Evolutionary conservation across 2,113 vertebrate species (phyloP).

Genomic region (Entomyzon cyanotis): DNA sequence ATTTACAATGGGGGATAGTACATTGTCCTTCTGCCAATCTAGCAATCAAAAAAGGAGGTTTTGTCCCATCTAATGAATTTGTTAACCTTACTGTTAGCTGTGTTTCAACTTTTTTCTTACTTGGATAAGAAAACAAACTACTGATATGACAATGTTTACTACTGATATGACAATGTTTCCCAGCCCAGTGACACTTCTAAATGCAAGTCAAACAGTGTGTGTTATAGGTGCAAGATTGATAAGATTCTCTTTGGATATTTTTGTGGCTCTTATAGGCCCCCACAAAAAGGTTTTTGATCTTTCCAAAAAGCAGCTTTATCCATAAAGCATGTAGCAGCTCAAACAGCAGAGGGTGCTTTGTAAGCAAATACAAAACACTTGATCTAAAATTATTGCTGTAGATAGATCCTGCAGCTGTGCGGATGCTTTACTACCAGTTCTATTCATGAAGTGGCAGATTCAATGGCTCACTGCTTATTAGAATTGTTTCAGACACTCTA

Average conservation of each 20-base stretch:
- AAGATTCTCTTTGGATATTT: background rate
- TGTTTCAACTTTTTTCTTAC: background rate
- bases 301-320: conserved; percentile 2
- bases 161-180: background rate
- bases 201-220: background rate
- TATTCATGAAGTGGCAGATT: conserved; percentile 32
- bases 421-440: conserved; percentile 27
- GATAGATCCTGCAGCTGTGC: conserved; percentile 27
- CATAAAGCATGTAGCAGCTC: conserved; percentile 27
- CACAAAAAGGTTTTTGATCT: background rate
- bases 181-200: background rate
- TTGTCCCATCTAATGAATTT: background rate
- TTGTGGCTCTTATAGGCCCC: background rate
- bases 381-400: conserved; percentile 45
- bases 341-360: conserved; percentile 64
- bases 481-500: conserved; percentile 36
- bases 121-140: background rate
- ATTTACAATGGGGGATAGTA: background rate
- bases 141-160: background rate
- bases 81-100: background rate
- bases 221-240: background rate
- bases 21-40: background rate
- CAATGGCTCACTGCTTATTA: conserved; percentile 29
- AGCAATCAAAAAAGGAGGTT: background rate
- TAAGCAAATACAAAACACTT: conserved; percentile 58